phyloP scores from a whole-genome alignment of 35 echinoderm and acorn worm genomes.

The Holothuria glaberrima region DNA sequence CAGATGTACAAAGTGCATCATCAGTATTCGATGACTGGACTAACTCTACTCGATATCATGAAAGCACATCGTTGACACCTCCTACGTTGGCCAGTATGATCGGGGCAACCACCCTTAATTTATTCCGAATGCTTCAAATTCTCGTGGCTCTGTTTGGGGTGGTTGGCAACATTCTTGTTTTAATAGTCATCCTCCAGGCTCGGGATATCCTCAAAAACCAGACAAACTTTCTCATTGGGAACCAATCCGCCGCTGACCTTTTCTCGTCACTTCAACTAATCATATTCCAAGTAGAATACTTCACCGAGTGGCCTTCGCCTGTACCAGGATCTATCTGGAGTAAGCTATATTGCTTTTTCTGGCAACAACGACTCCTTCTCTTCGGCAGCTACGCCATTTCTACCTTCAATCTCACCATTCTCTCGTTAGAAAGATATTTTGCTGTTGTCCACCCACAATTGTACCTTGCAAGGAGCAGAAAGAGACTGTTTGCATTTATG shows the following conservation, averaged over 20 bases:
- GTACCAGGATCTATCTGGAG: neutral
- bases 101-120: neutral
- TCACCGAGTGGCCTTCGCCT: neutral
- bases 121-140: neutral
- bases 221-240: slow-evolving; percentile 22
- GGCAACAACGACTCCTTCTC: slow-evolving; percentile 36
- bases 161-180: slow-evolving; percentile 22
- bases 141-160: neutral
- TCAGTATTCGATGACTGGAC: too few species aligned
- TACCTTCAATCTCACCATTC: slow-evolving; percentile 57
- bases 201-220: neutral
- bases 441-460: slow-evolving; percentile 58
- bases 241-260: slow-evolving; percentile 25
- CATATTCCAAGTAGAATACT: neutral
- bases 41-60: too few species aligned
- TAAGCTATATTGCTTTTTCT: slow-evolving; percentile 8
- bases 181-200: neutral
- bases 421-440: slow-evolving; percentile 63
- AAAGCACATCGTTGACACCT: too few species aligned
- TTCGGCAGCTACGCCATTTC: slow-evolving; percentile 56
- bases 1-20: too few species aligned
- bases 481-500: neutral
- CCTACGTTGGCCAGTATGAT: too few species aligned
- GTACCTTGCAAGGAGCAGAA: slow-evolving; percentile 34
- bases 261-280: slow-evolving; percentile 18